Percentiles rank a stretch among this genome's conserved stretches.
Evolutionary conservation across 2,888 invertebrate genomes (phyloP).

Genomic region (Creontiades dilutus): DNA sequence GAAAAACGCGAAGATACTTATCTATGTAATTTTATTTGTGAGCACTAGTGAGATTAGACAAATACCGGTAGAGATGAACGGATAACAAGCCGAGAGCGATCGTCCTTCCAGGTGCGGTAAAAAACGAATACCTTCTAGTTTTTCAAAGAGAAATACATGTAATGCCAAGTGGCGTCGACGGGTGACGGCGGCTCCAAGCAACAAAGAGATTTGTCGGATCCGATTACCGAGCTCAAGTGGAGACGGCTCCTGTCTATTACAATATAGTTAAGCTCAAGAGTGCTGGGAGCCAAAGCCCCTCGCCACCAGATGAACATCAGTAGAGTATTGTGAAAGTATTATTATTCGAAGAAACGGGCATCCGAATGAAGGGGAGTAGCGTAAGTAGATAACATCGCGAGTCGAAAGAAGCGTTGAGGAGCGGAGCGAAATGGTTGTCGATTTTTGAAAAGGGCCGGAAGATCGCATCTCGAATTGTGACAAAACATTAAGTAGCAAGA

Average conservation of each 20-base stretch:
- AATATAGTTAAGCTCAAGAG: conserved; percentile 62
- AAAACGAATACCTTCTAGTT: conserved; percentile 14
- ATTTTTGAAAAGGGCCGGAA: conserved; percentile 18
- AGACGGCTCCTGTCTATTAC: conserved; percentile 61
- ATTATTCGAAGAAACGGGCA: not conserved
- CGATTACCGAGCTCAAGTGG: conserved; percentile 64
- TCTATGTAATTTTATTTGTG: too few species aligned
- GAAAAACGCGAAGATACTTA: too few species aligned
- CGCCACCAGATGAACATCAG: conserved; percentile 49
- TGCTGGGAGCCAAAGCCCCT: conserved; percentile 32
- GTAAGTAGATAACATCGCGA: conserved; percentile 15
- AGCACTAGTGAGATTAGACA: not conserved
- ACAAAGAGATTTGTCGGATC: conserved; percentile 67
- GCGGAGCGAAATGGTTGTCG: conserved; percentile 50
- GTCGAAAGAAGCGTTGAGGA: not conserved
- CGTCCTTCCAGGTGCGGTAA: not conserved
- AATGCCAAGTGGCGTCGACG: conserved; percentile 33
- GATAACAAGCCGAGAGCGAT: not conserved
- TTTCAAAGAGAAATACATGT: conserved; percentile 5
- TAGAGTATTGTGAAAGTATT: conserved; percentile 48
- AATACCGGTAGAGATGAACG: conserved; percentile 35
- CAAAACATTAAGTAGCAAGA: conserved; percentile 70
- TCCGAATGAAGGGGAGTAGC: conserved; percentile 18
- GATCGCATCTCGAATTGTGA: conserved; percentile 70
- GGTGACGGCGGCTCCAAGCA: conserved; percentile 10